A percentile compares a stretch with the other conserved stretches of the same genome.
phyloP scores from a whole-genome alignment of 2,113 vertebrate genomes.

The Xenopus borealis region DNA sequence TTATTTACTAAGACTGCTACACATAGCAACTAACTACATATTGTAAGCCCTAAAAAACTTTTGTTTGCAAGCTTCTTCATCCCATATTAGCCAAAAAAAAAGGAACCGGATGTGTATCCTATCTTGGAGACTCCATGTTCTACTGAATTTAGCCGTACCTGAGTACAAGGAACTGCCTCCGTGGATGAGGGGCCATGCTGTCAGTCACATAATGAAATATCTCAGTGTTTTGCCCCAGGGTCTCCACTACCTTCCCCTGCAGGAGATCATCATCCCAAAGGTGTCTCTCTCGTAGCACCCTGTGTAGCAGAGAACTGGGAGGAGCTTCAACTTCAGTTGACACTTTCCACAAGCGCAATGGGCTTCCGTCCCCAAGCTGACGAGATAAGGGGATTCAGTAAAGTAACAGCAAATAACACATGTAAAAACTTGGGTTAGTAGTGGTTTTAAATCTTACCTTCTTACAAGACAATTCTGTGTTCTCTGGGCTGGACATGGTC shows the following conservation, averaged over 20 bases:
- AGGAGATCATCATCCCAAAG: conserved; percentile 85
- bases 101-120: neutral
- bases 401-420: neutral
- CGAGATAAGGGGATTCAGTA: too few relatives aligned
- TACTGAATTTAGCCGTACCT: conserved; percentile 61
- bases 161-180: conserved; percentile 74
- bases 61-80: too few relatives aligned
- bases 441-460: conserved; percentile 62
- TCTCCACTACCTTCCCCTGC: conserved; percentile 72
- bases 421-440: neutral
- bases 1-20: too few relatives aligned
- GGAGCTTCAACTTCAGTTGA: conserved; percentile 73
- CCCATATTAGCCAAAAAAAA: too few relatives aligned
- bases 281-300: conserved; percentile 76
- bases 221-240: conserved; percentile 72
- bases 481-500: conserved; percentile 59
- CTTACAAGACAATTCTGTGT: conserved; percentile 75
- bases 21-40: too few relatives aligned
- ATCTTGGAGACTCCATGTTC: neutral
- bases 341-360: conserved; percentile 75
- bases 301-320: conserved; percentile 67
- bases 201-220: conserved; percentile 78
- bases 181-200: conserved; percentile 81
- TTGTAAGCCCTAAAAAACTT: too few relatives aligned
- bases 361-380: conserved; percentile 74